Conservation (phyloP, 2,113 vertebrate species). For the Rissa tridactyla region DNA sequence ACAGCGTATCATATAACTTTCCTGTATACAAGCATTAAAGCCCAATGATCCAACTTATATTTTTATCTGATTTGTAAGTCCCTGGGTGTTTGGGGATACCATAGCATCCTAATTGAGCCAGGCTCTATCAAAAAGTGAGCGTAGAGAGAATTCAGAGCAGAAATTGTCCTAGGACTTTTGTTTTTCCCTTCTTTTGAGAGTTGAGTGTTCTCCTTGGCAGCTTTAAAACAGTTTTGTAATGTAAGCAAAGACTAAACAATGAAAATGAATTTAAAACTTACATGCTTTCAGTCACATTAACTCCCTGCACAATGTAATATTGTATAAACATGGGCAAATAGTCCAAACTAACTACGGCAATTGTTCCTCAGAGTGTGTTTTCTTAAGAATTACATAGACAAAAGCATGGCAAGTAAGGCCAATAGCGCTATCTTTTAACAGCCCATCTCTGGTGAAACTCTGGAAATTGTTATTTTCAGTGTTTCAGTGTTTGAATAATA, state of each 20-base stretch:
- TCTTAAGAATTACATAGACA: conserved; percentile 25
- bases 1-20: background rate
- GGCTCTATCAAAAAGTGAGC: background rate
- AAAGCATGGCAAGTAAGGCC: background rate
- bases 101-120: background rate
- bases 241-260: conserved; percentile 50
- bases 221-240: conserved; percentile 11
- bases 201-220: background rate
- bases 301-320: conserved; percentile 46
- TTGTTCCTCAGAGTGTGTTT: conserved; percentile 13
- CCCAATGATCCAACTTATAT: background rate
- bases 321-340: conserved; percentile 48
- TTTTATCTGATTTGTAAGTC: background rate
- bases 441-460: background rate
- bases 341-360: background rate
- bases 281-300: conserved; percentile 47
- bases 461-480: background rate
- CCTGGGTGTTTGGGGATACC: background rate
- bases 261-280: conserved; percentile 37
- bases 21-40: background rate
- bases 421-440: background rate
- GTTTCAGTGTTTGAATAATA: background rate
- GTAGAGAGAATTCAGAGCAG: background rate
- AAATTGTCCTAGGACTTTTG: background rate
- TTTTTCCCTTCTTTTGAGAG: background rate